These are phyloP conservation scores for Merluccius polli DNA, from an alignment of 2,797 vertebrate genomes.

Conservation along the genomic window DNA sequence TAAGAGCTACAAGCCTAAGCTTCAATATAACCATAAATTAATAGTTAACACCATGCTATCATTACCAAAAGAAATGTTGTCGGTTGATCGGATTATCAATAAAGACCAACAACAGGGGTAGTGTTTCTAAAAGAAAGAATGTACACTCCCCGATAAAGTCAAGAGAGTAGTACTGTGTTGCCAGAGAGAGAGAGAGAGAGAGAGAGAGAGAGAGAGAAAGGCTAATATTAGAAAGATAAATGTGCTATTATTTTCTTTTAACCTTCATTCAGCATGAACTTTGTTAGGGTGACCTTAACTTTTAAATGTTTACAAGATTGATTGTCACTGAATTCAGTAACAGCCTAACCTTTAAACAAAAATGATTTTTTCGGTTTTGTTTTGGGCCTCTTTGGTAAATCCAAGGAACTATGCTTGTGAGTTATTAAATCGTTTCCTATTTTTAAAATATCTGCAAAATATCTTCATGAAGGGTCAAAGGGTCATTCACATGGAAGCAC, in stretches of 20 bases:
- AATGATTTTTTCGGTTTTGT: conserved; percentile 26
- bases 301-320: conserved; percentile 51
- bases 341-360: conserved; percentile 27
- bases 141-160: not conserved
- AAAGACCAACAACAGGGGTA: not conserved
- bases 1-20: not conserved
- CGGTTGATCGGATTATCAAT: not conserved
- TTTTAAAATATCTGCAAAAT: not conserved
- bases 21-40: not conserved
- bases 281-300: not conserved
- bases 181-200: not conserved
- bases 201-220: not conserved
- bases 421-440: not conserved
- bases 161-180: not conserved
- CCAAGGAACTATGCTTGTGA: not conserved
- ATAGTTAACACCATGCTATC: not conserved
- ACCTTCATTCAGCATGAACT: conserved; percentile 10
- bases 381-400: not conserved
- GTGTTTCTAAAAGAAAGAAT: not conserved
- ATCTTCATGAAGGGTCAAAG: not conserved
- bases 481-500: too few relatives aligned
- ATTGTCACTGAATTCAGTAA: conserved; percentile 40
- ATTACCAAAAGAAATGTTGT: not conserved
- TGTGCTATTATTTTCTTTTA: not conserved
- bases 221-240: not conserved